A percentile compares a stretch with the other conserved stretches of the same genome.
phyloP scores from a whole-genome alignment of 2,113 vertebrate genomes.

The Sturnira hondurensis region DNA sequence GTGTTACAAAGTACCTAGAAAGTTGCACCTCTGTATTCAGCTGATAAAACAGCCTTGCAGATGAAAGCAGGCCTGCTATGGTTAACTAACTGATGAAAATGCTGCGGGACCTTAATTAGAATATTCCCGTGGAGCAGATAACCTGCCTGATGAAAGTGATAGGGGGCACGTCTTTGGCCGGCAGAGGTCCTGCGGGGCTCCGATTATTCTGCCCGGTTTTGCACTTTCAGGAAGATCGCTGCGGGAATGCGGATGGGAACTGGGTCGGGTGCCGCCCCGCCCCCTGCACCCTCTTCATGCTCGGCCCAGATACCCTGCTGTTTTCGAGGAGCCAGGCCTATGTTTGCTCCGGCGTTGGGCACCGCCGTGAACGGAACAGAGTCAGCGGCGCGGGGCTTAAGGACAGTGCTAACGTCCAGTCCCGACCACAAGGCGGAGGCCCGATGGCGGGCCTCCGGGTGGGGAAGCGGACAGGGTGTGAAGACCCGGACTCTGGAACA shows the following conservation, averaged over 20 bases:
- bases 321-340: not conserved
- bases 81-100: slow-evolving; percentile 38
- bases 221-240: slow-evolving; percentile 60
- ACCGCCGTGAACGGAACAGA: no score
- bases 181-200: slow-evolving; percentile 68
- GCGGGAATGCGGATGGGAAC: slow-evolving; percentile 72
- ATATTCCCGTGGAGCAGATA: slow-evolving; percentile 69
- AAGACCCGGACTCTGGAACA: not conserved
- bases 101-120: not conserved
- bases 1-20: not conserved
- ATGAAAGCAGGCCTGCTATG: not conserved
- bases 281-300: no score
- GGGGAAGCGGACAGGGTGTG: fast-evolving
- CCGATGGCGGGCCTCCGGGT: not conserved
- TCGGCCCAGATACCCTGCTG: not conserved
- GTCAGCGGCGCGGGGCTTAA: not conserved
- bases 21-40: not conserved
- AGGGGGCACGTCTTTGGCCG: slow-evolving; percentile 68
- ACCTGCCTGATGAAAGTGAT: slow-evolving; percentile 63
- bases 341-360: not conserved
- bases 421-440: not conserved
- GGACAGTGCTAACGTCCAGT: not conserved
- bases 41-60: not conserved
- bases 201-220: slow-evolving; percentile 53
- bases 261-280: not conserved